Evolutionary conservation across 1,140 invertebrate genomes (phyloP).

Genomic region (Bacillus rossius): DNA sequence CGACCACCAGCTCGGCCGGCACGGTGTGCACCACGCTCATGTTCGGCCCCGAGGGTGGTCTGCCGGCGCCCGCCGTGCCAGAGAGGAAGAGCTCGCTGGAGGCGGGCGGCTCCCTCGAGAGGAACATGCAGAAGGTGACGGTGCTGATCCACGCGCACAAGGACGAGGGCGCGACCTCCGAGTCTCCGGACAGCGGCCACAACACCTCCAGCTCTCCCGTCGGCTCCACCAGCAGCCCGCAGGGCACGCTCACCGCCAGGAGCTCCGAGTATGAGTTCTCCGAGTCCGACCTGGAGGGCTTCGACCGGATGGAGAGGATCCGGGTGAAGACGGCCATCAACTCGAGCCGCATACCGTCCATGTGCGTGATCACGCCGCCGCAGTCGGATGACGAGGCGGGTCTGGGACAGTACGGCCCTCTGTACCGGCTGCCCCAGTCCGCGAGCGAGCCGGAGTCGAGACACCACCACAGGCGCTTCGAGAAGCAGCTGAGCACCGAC

Average conservation of each 20-base stretch:
- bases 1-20: conserved; percentile 83
- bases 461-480: conserved; percentile 30
- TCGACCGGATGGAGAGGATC: conserved; percentile 77
- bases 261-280: conserved; percentile 64
- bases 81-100: conserved; percentile 30
- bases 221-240: conserved; percentile 60
- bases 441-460: conserved; percentile 19
- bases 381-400: conserved; percentile 75
- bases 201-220: conserved; percentile 76
- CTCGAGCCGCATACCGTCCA: conserved; percentile 80
- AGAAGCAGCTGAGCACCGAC: conserved; percentile 12
- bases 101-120: conserved; percentile 39
- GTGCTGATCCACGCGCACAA: conserved; percentile 49
- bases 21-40: conserved; percentile 78
- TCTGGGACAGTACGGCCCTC: conserved; percentile 19
- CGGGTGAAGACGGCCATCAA: conserved; percentile 81
- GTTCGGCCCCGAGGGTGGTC: conserved; percentile 47
- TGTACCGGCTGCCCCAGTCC: not conserved
- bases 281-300: conserved; percentile 77
- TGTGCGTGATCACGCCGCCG: conserved; percentile 86
- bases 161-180: conserved; percentile 43
- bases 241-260: conserved; percentile 50
- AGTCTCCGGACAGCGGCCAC: conserved; percentile 71
- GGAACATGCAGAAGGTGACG: conserved; percentile 47
- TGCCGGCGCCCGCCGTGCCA: conserved; percentile 42